A percentile compares a stretch with the other conserved stretches of the same genome.
phyloP scores from a whole-genome alignment of 2,113 vertebrate genomes.

The Suncus etruscus region DNA sequence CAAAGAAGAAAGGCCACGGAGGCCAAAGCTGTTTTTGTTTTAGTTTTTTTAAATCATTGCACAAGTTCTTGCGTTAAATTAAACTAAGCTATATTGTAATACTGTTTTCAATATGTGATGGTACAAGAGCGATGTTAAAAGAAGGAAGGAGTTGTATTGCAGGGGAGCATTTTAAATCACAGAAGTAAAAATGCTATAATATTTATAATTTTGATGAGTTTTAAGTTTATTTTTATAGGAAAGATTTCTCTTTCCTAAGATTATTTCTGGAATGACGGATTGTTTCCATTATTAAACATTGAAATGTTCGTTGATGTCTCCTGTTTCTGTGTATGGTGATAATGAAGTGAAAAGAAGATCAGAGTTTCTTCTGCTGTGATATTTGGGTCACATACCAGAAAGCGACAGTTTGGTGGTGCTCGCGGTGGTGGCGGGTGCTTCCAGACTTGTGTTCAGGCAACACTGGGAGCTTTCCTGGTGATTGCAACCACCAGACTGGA shows the following conservation, averaged over 20 bases:
- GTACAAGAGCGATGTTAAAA: constrained; percentile 84
- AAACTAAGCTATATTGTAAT: constrained; percentile 79
- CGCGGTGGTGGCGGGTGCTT: background rate
- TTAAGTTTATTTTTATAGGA: constrained; percentile 90
- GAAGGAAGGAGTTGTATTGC: constrained; percentile 56
- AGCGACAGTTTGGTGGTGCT: too few relatives aligned
- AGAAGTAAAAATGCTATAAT: constrained; percentile 84
- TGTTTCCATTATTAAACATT: constrained; percentile 91
- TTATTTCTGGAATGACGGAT: constrained; percentile 88
- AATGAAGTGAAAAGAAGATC: background rate
- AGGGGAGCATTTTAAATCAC: constrained; percentile 81
- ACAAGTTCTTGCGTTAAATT: constrained; percentile 70
- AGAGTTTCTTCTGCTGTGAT: too few relatives aligned
- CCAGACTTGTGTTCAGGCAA: background rate
- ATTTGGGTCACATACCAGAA: too few relatives aligned
- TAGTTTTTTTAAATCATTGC: constrained; percentile 26
- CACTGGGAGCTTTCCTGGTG: too few relatives aligned
- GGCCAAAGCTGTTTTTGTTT: constrained; percentile 40
- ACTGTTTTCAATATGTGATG: constrained; percentile 83
- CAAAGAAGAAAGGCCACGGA: constrained; percentile 25
- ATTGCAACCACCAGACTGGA: too few relatives aligned
- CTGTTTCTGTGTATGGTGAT: constrained; percentile 30
- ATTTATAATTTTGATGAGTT: constrained; percentile 90
- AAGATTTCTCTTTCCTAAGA: constrained; percentile 85
- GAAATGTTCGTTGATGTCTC: constrained; percentile 79